Evolutionary conservation across 2,113 vertebrate species (phyloP).

Genomic region (Callithrix jacchus): DNA sequence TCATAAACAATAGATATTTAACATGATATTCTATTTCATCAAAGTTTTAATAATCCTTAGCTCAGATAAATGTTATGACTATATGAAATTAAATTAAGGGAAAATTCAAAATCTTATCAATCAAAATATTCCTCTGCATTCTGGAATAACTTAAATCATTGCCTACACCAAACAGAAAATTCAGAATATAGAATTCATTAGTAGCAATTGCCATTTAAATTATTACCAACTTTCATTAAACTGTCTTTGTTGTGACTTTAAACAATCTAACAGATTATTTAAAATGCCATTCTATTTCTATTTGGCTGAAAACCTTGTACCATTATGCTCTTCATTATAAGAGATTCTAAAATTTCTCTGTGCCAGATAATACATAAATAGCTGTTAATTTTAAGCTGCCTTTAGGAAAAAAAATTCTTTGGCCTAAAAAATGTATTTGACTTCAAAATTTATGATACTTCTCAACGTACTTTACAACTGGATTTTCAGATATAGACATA

Average conservation of each 20-base stretch:
- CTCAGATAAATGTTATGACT: constrained; percentile 3
- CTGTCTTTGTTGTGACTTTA: background rate
- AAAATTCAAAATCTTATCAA: background rate
- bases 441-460: constrained; percentile 18
- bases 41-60: constrained; percentile 6
- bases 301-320: background rate
- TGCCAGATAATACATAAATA: background rate
- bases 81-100: background rate
- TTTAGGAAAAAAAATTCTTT: background rate
- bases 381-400: background rate
- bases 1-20: background rate
- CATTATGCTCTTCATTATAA: background rate
- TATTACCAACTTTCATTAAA: background rate
- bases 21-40: constrained; percentile 24
- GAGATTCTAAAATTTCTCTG: background rate
- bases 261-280: background rate
- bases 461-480: constrained; percentile 5
- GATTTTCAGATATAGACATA: background rate
- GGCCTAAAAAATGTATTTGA: background rate
- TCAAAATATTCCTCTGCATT: background rate
- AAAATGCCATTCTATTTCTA: constrained; percentile 15
- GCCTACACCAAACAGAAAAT: background rate
- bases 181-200: background rate
- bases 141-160: constrained; percentile 4
- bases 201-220: constrained; percentile 8